These are phyloP conservation scores for Poeciliopsis paucimaculata DNA, from an alignment of 2,797 vertebrate species.

Conservation along the genomic window DNA sequence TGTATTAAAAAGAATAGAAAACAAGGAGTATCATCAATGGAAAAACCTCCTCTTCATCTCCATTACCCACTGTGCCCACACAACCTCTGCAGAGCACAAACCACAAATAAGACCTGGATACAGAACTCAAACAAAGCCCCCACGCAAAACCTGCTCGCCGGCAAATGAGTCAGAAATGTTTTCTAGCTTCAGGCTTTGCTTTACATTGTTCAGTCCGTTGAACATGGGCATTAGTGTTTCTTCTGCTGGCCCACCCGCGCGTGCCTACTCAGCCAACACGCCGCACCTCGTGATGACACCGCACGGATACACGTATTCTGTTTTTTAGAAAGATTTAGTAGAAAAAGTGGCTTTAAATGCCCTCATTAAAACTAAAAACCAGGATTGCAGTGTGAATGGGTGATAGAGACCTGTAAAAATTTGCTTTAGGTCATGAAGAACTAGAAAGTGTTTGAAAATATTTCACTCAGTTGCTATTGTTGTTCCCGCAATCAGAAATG, in stretches of 20 bases:
- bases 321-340: neutral
- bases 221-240: conserved; percentile 9
- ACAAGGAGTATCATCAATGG: conserved; percentile 15
- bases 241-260: neutral
- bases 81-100: neutral
- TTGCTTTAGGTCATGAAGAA: neutral
- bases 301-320: neutral
- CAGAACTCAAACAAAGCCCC: conserved; percentile 7
- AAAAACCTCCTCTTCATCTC: conserved; percentile 32
- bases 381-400: neutral
- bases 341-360: neutral
- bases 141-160: conserved; percentile 1
- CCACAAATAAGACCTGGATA: neutral
- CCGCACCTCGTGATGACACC: neutral
- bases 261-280: too few relatives aligned
- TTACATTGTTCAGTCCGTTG: conserved; percentile 12
- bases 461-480: neutral
- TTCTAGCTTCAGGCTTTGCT: conserved; percentile 10
- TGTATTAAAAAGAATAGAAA: conserved; percentile 24
- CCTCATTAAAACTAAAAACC: neutral
- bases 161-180: conserved; percentile 14
- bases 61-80: conserved; percentile 22
- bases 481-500: neutral
- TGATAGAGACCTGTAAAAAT: neutral
- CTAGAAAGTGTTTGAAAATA: neutral